Percentiles rank a stretch among this genome's conserved stretches.
These are phyloP conservation scores for Gymnobelideus leadbeateri DNA, from an alignment of 2,113 vertebrate genomes.

Conservation along the genomic window DNA sequence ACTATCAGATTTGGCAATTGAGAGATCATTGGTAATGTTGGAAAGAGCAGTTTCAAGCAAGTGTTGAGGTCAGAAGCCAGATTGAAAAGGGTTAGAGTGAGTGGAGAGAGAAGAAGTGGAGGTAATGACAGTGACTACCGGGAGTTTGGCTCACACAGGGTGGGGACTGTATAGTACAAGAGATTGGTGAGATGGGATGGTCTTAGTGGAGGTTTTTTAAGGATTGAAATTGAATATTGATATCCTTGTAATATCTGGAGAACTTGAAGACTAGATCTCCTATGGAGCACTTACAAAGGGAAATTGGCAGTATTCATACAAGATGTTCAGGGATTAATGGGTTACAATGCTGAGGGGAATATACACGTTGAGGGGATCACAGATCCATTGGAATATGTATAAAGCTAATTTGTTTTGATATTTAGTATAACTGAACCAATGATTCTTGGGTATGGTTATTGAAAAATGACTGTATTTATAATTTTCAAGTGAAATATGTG, in stretches of 20 bases:
- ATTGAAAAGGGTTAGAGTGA: neutral
- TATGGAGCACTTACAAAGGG: neutral
- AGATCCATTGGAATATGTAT: neutral
- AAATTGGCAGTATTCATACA: neutral
- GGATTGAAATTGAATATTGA: neutral
- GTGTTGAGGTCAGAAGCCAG: neutral
- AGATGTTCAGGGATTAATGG: neutral
- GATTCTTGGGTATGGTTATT: neutral
- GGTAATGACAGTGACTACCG: neutral
- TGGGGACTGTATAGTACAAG: neutral
- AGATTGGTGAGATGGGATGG: neutral
- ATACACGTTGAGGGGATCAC: neutral
- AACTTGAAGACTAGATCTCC: neutral
- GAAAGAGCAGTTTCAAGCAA: neutral
- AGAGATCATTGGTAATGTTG: neutral
- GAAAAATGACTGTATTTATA: neutral
- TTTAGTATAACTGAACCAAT: neutral
- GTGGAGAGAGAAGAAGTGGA: neutral
- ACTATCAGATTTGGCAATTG: neutral
- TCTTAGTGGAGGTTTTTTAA: neutral
- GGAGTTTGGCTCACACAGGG: neutral
- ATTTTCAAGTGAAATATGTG: neutral
- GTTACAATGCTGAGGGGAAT: neutral
- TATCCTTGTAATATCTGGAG: neutral
- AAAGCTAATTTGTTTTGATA: neutral